Percentiles rank a stretch among this genome's conserved stretches.
These are phyloP conservation scores for Apomyelois bistriatella DNA, from an alignment of 2,888 invertebrate genomes.

Conservation along the genomic window DNA sequence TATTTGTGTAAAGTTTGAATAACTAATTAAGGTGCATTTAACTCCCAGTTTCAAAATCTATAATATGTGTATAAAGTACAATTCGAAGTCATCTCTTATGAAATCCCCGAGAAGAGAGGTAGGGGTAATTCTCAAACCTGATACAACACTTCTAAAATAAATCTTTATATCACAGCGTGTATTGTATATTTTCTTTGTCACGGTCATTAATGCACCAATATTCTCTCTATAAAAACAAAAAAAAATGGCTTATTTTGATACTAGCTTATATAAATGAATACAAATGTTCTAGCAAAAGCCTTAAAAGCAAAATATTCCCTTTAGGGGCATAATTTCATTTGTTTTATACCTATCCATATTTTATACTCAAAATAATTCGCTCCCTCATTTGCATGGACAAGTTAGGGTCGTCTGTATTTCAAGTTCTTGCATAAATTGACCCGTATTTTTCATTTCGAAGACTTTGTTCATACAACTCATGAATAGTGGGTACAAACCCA, in stretches of 20 bases:
- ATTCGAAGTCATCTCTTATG: no score
- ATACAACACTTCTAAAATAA: no score
- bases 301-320: background rate
- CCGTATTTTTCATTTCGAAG: background rate
- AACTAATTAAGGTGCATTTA: no score
- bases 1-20: no score
- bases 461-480: background rate
- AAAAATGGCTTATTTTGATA: constrained; percentile 8
- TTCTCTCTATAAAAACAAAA: no score
- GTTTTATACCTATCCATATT: constrained; percentile 5
- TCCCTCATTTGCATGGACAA: constrained; percentile 3
- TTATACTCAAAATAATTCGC: constrained; percentile 1
- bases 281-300: background rate
- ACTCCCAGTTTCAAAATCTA: no score
- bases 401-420: background rate
- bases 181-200: no score
- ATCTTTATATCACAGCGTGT: no score
- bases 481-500: background rate
- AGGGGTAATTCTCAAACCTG: no score
- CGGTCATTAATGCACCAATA: no score
- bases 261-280: constrained; percentile 12
- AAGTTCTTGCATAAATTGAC: constrained; percentile 8
- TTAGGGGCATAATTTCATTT: background rate
- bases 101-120: no score
- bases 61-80: no score